phyloP scores from a whole-genome alignment of 2,797 vertebrate species.

The Cynopterus sphinx region DNA sequence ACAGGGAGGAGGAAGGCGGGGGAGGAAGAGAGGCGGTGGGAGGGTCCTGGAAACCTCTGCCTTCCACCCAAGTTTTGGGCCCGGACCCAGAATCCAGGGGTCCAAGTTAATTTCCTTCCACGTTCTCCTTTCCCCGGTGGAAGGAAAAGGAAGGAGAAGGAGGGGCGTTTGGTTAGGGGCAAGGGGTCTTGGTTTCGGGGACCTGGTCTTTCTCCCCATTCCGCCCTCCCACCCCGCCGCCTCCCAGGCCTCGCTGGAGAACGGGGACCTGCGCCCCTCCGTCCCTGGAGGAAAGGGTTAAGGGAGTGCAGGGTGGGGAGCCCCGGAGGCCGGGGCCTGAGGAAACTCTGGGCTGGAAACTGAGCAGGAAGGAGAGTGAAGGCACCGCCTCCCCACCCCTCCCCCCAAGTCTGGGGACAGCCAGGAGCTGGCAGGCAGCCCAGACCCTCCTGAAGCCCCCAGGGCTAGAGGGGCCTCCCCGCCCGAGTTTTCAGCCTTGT shows the following conservation, averaged over 20 bases:
- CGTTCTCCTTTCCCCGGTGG: constrained; percentile 24
- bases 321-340: constrained; percentile 32
- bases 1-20: constrained; percentile 14
- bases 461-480: constrained; percentile 17
- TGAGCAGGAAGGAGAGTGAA: constrained; percentile 64
- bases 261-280: neutral
- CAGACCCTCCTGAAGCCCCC: constrained; percentile 65
- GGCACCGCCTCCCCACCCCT: neutral
- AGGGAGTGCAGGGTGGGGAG: constrained; percentile 49
- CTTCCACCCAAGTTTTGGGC: constrained; percentile 47
- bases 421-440: constrained; percentile 57
- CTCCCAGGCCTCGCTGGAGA: neutral
- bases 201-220: neutral
- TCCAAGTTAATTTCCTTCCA: constrained; percentile 71
- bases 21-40: neutral
- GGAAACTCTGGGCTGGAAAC: constrained; percentile 67
- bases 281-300: constrained; percentile 63
- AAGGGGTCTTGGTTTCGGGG: neutral
- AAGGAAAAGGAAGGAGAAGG: constrained; percentile 11
- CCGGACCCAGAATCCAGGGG: constrained; percentile 49
- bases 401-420: constrained; percentile 34
- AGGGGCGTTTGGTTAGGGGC: neutral
- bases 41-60: constrained; percentile 47
- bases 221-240: neutral
- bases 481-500: neutral